Evolutionary conservation across 2,888 invertebrate species (phyloP).

Genomic region (Byasa hedistus): DNA sequence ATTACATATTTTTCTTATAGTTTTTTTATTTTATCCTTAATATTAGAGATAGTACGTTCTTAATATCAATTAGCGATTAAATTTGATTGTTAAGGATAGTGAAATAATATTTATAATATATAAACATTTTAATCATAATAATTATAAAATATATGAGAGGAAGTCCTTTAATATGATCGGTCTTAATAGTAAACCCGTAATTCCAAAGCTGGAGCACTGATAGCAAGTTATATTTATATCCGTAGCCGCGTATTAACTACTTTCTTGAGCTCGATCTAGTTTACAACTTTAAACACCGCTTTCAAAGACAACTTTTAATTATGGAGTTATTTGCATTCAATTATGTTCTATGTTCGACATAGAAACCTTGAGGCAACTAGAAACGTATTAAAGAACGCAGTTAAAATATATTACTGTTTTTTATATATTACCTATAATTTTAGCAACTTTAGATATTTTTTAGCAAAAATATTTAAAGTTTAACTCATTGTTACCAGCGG

Average conservation of each 20-base stretch:
- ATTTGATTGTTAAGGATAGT: too few relatives aligned
- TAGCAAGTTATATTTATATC: conserved; percentile 49
- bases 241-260: conserved; percentile 23
- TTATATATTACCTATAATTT: background rate
- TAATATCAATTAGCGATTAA: too few relatives aligned
- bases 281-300: conserved; percentile 15
- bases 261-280: conserved; percentile 24
- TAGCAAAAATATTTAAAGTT: too few relatives aligned
- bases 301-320: conserved; percentile 14
- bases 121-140: too few relatives aligned
- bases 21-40: too few relatives aligned
- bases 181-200: background rate
- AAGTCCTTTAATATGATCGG: background rate
- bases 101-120: too few relatives aligned
- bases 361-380: background rate
- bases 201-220: conserved; percentile 35
- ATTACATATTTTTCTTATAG: too few relatives aligned
- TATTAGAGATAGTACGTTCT: too few relatives aligned
- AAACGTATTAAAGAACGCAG: background rate
- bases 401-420: background rate
- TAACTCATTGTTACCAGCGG: too few relatives aligned
- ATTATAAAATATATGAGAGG: too few relatives aligned
- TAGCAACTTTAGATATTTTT: background rate
- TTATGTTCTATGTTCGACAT: conserved; percentile 3
- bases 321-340: conserved; percentile 11